Percentiles rank a stretch among this genome's conserved stretches.
Conservation (phyloP, 2,113 vertebrate genomes). For the Pogonocichla stellata region DNA sequence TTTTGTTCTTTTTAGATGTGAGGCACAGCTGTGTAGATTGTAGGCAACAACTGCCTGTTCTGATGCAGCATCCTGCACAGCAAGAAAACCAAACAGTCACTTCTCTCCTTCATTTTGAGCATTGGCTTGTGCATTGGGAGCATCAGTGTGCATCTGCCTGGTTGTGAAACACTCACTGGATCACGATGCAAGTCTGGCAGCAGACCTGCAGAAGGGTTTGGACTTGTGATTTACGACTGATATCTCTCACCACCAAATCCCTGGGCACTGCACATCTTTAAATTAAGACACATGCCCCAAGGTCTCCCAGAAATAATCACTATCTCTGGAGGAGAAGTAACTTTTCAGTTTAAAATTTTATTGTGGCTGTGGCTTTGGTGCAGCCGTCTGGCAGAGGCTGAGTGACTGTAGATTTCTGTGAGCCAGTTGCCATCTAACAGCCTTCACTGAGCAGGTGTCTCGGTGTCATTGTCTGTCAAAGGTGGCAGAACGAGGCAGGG, state of each 20-base stretch:
- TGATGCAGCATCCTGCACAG: neutral
- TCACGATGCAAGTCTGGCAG: neutral
- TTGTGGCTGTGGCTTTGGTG: neutral
- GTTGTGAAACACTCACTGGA: neutral
- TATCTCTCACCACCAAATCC: neutral
- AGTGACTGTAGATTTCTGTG: neutral
- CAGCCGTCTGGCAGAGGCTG: neutral
- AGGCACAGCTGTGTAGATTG: constrained; percentile 3
- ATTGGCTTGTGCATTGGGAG: neutral
- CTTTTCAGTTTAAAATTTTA: neutral
- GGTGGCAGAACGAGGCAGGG: neutral
- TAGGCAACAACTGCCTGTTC: neutral
- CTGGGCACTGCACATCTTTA: neutral
- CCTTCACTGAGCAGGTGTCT: neutral
- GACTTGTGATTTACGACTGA: rapidly evolving
- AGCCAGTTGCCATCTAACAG: neutral
- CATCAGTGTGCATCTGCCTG: neutral
- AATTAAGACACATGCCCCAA: neutral
- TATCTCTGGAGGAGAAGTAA: neutral
- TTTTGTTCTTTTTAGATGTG: neutral
- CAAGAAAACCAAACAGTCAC: neutral
- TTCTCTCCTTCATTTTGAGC: neutral
- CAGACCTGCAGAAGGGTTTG: neutral
- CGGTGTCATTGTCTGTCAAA: neutral
- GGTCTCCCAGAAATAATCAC: neutral